These are phyloP conservation scores for Intellagama lesueurii DNA, from an alignment of 2,797 vertebrate species.

Conservation along the genomic window DNA sequence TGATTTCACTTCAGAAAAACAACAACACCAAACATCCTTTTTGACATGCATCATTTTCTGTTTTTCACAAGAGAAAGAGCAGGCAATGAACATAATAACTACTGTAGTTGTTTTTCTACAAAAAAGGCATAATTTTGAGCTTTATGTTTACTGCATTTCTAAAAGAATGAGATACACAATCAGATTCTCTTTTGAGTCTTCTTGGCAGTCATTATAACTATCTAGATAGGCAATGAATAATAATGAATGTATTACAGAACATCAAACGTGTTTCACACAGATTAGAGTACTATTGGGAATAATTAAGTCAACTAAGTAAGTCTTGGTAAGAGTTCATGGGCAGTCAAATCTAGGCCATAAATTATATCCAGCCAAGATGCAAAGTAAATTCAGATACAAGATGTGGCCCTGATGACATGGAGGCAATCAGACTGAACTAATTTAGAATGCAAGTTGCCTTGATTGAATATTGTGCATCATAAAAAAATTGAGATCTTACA, in stretches of 20 bases:
- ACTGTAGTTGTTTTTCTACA: not conserved
- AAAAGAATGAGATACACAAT: not conserved
- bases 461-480: not conserved
- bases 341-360: not conserved
- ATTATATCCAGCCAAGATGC: not conserved
- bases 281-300: not conserved
- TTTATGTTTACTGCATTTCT: not conserved
- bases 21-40: not conserved
- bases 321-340: not conserved
- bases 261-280: not conserved
- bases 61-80: not conserved
- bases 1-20: conserved; percentile 1
- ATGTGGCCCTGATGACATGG: not conserved
- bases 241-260: not conserved
- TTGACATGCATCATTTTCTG: not conserved
- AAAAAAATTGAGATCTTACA: not conserved
- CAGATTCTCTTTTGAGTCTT: conserved; percentile 20
- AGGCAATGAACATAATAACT: not conserved
- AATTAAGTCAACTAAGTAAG: not conserved
- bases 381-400: not conserved
- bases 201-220: not conserved
- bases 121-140: not conserved
- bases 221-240: not conserved
- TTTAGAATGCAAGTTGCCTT: not conserved
- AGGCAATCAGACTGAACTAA: not conserved